phyloP scores from a whole-genome alignment of 2,888 invertebrate genomes.

The Protonemura montana region DNA sequence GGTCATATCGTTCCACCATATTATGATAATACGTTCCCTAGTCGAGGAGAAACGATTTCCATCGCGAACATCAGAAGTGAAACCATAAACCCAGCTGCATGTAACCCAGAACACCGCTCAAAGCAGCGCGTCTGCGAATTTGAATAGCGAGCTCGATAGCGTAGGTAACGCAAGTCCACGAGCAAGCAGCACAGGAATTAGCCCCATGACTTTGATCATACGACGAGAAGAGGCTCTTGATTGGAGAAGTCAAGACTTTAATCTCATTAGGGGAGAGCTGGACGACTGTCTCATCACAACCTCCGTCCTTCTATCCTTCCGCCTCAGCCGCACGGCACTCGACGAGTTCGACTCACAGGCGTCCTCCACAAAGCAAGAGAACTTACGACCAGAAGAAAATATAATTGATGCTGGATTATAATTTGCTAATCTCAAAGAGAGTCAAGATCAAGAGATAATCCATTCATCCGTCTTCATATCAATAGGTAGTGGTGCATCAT shows the following conservation, averaged over 20 bases:
- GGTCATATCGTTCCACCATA: neutral
- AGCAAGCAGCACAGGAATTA: neutral
- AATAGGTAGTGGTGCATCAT: neutral
- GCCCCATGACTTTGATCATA: neutral
- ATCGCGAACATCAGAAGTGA: neutral
- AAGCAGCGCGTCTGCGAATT: neutral
- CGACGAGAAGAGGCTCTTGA: neutral
- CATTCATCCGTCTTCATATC: neutral
- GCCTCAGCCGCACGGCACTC: neutral
- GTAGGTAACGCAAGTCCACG: neutral
- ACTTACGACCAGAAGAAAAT: neutral
- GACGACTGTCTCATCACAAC: slow-evolving; percentile 7
- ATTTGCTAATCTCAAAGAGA: neutral
- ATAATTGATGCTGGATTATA: neutral
- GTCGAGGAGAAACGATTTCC: neutral
- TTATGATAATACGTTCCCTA: neutral
- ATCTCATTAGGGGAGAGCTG: neutral
- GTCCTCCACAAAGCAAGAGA: neutral
- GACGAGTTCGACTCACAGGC: neutral
- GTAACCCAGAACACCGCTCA: neutral
- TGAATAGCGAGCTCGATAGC: neutral
- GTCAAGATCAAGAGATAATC: neutral
- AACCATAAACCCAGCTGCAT: neutral
- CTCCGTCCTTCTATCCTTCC: neutral
- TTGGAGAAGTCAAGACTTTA: slow-evolving; percentile 12